A percentile compares a stretch with the other conserved stretches of the same genome.
These are phyloP conservation scores for Eleutherodactylus coqui DNA, from an alignment of 2,797 vertebrate species.

Conservation along the genomic window DNA sequence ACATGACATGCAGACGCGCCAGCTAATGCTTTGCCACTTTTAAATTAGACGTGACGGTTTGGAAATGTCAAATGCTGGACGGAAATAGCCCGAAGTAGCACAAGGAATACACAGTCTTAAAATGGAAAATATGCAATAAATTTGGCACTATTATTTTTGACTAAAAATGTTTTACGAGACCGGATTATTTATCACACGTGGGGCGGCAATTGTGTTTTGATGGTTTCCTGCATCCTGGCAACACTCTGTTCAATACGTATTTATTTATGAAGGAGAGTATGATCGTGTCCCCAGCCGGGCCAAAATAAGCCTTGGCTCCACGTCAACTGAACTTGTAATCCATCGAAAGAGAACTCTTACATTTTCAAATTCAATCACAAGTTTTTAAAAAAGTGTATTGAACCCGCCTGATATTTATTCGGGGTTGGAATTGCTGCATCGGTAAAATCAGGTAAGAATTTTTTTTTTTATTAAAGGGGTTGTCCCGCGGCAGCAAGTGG, in stretches of 20 bases:
- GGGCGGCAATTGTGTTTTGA: neutral
- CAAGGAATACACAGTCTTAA: conserved; percentile 32
- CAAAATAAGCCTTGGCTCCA: neutral
- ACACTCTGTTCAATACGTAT: neutral
- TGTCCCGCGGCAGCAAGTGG: no score
- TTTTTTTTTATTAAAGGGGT: no score
- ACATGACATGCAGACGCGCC: neutral
- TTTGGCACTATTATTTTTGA: conserved; percentile 18
- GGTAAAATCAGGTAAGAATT: no score
- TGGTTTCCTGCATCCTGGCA: conserved; percentile 4
- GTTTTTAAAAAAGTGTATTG: neutral
- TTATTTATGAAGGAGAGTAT: neutral
- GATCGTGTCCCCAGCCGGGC: neutral
- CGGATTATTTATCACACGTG: conserved; percentile 12
- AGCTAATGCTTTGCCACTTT: conserved; percentile 17
- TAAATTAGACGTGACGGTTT: conserved; percentile 37
- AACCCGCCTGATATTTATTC: neutral
- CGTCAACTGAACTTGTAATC: neutral
- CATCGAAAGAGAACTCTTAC: no score
- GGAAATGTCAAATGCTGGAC: conserved; percentile 26
- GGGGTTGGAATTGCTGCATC: neutral
- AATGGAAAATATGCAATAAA: conserved; percentile 46
- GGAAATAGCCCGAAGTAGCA: conserved; percentile 48
- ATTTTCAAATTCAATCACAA: no score
- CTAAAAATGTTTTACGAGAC: conserved; percentile 44